Percentiles rank a stretch among this genome's conserved stretches.
These are phyloP conservation scores for Pangasianodon hypophthalmus DNA, from an alignment of 2,113 vertebrate species.

Conservation along the genomic window DNA sequence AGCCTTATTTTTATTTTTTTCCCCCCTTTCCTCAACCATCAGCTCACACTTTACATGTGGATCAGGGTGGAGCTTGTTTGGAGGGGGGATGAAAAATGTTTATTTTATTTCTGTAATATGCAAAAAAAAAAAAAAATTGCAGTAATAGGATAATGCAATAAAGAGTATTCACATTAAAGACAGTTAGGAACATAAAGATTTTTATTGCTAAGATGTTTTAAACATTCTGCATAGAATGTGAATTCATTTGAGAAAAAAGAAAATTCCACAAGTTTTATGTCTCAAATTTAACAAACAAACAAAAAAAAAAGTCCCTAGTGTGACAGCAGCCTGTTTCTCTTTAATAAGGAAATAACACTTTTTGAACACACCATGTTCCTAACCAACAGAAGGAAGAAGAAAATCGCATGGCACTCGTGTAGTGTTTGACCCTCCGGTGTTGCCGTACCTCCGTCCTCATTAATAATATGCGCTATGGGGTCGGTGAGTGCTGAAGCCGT, in stretches of 20 bases:
- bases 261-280: too few relatives aligned
- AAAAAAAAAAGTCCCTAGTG: too few relatives aligned
- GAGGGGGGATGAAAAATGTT: neutral
- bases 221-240: neutral
- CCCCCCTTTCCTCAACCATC: neutral
- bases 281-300: too few relatives aligned
- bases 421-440: neutral
- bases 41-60: neutral
- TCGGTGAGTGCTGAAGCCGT: slow-evolving; percentile 83
- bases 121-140: neutral
- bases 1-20: neutral
- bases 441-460: slow-evolving; percentile 81
- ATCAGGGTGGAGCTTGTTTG: slow-evolving; percentile 55
- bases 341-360: too few relatives aligned
- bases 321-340: too few relatives aligned
- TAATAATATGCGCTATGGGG: slow-evolving; percentile 83
- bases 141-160: too few relatives aligned
- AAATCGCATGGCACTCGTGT: neutral
- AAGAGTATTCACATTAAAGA: neutral
- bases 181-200: neutral
- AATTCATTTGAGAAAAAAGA: neutral
- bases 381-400: neutral
- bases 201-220: too few relatives aligned
- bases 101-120: neutral
- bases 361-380: too few relatives aligned